Conservation (phyloP, 2,888 invertebrate species). For the Choristoneura rosaceana region DNA sequence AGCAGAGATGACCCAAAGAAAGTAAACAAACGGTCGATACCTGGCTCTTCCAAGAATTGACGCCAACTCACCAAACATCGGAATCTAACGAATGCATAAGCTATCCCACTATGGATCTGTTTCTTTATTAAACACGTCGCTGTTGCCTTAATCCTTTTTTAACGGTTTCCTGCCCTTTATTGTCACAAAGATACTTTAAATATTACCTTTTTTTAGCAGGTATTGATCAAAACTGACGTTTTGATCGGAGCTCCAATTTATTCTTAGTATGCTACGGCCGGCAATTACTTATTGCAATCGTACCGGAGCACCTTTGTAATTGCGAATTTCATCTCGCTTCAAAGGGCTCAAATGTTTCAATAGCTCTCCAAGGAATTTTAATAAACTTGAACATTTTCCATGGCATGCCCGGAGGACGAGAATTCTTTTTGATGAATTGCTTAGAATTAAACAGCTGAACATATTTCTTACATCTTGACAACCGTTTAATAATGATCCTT, state of each 20-base stretch:
- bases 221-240: conserved; percentile 12
- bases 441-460: conserved; percentile 10
- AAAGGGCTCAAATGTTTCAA: conserved; percentile 29
- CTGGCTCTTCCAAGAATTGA: conserved; percentile 62
- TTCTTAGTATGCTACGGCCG: background rate
- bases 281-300: conserved; percentile 19
- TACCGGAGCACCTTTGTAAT: conserved; percentile 19
- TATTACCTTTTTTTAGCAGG: conserved; percentile 8
- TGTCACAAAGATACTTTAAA: conserved; percentile 7
- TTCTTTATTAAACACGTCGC: conserved; percentile 36
- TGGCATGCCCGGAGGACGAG: background rate
- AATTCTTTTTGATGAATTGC: conserved; percentile 17
- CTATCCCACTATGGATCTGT: conserved; percentile 30
- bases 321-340: conserved; percentile 32
- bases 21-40: conserved; percentile 54
- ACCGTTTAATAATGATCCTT: conserved; percentile 5
- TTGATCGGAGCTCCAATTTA: conserved; percentile 23
- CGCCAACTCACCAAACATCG: conserved; percentile 45
- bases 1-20: conserved; percentile 40
- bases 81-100: conserved; percentile 40
- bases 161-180: conserved; percentile 32
- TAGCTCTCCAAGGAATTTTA: conserved; percentile 12
- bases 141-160: conserved; percentile 26
- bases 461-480: conserved; percentile 5
- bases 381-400: conserved; percentile 18